phyloP scores from a whole-genome alignment of 2,797 vertebrate species.

The Lithobates sylvaticus region DNA sequence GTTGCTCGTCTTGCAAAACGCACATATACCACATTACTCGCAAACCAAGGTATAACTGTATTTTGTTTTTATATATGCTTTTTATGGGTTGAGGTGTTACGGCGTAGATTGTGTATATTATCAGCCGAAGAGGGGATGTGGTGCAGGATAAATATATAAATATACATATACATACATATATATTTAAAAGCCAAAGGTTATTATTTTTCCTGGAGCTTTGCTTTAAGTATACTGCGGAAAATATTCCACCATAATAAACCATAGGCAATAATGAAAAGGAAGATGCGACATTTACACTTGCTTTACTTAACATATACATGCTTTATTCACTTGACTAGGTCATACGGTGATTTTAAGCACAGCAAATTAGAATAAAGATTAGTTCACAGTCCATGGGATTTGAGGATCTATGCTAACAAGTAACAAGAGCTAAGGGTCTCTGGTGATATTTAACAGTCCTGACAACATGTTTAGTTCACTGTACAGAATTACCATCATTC shows the following conservation, averaged over 20 bases:
- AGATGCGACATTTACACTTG: background rate
- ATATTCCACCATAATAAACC: background rate
- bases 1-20: no score
- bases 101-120: no score
- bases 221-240: no score
- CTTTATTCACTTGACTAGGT: background rate
- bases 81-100: no score
- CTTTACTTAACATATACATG: background rate
- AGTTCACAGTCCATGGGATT: background rate
- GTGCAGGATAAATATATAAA: no score
- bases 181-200: no score
- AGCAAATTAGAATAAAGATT: constrained; percentile 6
- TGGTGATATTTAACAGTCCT: background rate
- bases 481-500: constrained; percentile 5
- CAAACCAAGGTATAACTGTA: no score
- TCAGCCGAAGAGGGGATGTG: no score
- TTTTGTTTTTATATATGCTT: no score
- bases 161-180: no score
- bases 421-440: background rate
- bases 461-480: constrained; percentile 6
- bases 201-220: background rate
- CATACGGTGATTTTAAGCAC: background rate
- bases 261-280: background rate
- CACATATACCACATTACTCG: no score
- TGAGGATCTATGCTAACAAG: background rate